Base-by-base conservation (phyloP, 2,113 vertebrate genomes). In the Sinocyclocheilus grahami region DNA sequence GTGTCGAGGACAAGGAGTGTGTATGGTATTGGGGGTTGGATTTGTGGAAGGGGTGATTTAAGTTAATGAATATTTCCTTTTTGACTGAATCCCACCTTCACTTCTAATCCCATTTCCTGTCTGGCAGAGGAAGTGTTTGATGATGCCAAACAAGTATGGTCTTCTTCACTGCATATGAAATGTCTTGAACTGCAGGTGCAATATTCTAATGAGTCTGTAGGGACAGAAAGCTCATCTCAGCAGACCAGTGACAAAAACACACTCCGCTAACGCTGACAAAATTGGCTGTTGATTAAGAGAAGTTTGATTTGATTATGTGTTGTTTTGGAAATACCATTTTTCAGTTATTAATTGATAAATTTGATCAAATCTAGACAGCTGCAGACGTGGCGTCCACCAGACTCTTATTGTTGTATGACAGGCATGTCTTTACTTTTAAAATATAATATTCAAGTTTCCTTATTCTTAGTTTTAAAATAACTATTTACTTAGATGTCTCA, bases 31-130 rank as follows among this genome's bases (percentile, higher is more conserved):
- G 72, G 82, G 60, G 82, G 80, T 87, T 85, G 89, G 71, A 37
- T 81, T 91, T 90, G 89, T 53, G 77, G 55, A 90, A 87, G 65
- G 14, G 58, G 42, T 85, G 81, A 84, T 82, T 87, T 82, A 22
- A 87, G 86, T 90, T 94, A 91, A 95, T 95, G 90, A 95, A 93
- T 94, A 91, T 93, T 92, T 90, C 84, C 83, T 84, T 46, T 90
- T 91, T 86, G 86, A 90, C 80, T 88, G 88, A 89, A 87, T 51
- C 76, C 72, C 78, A 85, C 63, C 78, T 87, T 84, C 84, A 86
- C 89, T 84, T 65, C 69, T 87, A 81, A 82, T 89, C 85, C 85
- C 89, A 89, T 90, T 89, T 85, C 83, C 88, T 65, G 82, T 89
- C 89, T 81, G 85, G 48, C 79, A 89, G 14, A 92, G 91, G 90